Percentiles rank a stretch among this genome's conserved stretches.
Evolutionary conservation across 1,140 invertebrate species (phyloP).

Genomic region (Portunus trituberculatus): DNA sequence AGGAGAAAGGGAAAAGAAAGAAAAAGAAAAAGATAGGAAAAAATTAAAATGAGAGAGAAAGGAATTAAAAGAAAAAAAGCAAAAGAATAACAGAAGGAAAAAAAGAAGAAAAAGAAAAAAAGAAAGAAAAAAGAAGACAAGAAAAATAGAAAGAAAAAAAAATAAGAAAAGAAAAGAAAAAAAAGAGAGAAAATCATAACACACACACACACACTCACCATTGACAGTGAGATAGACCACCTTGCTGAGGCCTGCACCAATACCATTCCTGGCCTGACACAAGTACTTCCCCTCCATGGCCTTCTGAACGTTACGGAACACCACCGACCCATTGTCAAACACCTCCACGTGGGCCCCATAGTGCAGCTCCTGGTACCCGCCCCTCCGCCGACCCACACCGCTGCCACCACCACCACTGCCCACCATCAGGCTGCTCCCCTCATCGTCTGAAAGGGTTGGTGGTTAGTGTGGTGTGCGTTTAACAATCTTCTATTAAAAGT

Average conservation of each 20-base stretch:
- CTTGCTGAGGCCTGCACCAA: slow-evolving; percentile 85
- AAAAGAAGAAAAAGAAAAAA: no score
- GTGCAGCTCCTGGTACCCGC: slow-evolving; percentile 79
- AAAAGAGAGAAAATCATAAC: no score
- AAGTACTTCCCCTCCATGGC: slow-evolving; percentile 83
- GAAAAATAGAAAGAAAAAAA: no score
- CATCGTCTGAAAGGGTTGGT: background rate
- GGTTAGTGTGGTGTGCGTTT: background rate
- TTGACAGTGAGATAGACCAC: slow-evolving; percentile 85
- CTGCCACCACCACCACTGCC: background rate
- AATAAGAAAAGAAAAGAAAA: no score
- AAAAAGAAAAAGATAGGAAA: no score
- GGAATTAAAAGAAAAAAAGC: no score
- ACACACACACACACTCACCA: slow-evolving; percentile 81
- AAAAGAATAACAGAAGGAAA: no score
- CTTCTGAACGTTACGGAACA: slow-evolving; percentile 83
- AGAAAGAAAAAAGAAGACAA: no score
- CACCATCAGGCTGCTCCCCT: slow-evolving; percentile 29
- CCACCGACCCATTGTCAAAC: slow-evolving; percentile 83
- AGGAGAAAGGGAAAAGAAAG: no score
- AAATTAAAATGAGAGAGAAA: no score
- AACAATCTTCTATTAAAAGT: no score
- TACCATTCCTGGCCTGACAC: slow-evolving; percentile 84
- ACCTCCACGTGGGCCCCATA: slow-evolving; percentile 78
- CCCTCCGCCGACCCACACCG: background rate